phyloP scores from a whole-genome alignment of 2,888 invertebrate species.

The Ditylenchus weischeri region DNA sequence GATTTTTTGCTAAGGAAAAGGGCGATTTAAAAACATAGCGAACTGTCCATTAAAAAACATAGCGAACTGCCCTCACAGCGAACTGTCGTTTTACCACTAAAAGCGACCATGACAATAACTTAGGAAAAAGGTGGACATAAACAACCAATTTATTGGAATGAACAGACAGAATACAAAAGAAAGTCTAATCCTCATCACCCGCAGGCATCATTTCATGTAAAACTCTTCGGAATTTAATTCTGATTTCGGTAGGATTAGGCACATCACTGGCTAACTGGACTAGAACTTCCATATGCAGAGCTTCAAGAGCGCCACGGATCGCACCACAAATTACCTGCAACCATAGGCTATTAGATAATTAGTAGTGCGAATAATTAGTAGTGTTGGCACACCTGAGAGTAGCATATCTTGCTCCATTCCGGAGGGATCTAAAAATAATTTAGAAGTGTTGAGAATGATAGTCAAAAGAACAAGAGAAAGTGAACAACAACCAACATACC shows the following conservation, averaged over 20 bases:
- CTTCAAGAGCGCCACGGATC: conserved; percentile 86
- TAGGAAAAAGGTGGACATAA: neutral
- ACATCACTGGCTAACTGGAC: conserved; percentile 41
- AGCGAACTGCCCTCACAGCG: no score
- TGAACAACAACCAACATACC: conserved; percentile 61
- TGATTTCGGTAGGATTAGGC: conserved; percentile 74
- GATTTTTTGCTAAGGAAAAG: no score
- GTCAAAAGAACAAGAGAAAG: conserved; percentile 66
- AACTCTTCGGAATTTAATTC: conserved; percentile 87
- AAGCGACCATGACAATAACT: no score
- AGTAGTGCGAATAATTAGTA: neutral
- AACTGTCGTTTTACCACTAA: no score
- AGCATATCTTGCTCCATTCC: conserved; percentile 64
- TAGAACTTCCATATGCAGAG: conserved; percentile 68
- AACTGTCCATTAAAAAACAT: no score
- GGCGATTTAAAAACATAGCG: no score
- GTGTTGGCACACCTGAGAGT: conserved; percentile 66
- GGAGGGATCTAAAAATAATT: conserved; percentile 77
- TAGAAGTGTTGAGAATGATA: conserved; percentile 62
- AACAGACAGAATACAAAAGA: conserved; percentile 10
- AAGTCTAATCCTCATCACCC: conserved; percentile 74
- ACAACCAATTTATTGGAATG: conserved; percentile 4
- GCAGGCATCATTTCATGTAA: conserved; percentile 96
- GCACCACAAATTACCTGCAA: conserved; percentile 75
- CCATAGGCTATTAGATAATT: neutral